Evolutionary conservation across 2,888 invertebrate species (phyloP).

Genomic region (Tanypteryx hageni): DNA sequence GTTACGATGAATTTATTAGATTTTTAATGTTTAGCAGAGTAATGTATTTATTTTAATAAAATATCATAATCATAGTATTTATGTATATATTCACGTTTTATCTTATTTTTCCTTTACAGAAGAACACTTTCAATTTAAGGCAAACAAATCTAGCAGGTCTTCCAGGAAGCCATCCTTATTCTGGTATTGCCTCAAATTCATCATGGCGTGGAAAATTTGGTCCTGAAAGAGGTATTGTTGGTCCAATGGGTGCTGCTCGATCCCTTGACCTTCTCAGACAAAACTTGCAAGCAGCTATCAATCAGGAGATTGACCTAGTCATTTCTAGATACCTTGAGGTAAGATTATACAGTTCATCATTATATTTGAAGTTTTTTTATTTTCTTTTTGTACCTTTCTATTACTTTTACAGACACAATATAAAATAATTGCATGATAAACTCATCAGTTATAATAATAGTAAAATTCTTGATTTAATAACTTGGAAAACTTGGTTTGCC

Average conservation of each 20-base stretch:
- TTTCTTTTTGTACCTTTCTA: neutral
- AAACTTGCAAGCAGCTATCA: conserved; percentile 86
- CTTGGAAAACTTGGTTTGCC: no score
- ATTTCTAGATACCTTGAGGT: conserved; percentile 88
- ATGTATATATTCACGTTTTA: conserved; percentile 60
- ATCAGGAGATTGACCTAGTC: conserved; percentile 86
- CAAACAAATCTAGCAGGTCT: conserved; percentile 85
- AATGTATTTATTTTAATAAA: neutral
- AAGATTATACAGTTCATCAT: conserved; percentile 68
- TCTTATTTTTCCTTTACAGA: conserved; percentile 71
- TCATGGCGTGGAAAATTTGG: conserved; percentile 74
- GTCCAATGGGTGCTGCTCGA: conserved; percentile 78
- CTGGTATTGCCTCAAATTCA: conserved; percentile 66
- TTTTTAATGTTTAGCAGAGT: neutral
- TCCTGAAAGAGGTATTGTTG: conserved; percentile 42
- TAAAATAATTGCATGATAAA: neutral
- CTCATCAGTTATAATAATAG: neutral
- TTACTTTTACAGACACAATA: neutral
- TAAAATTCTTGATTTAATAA: no score
- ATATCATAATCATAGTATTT: conserved; percentile 45
- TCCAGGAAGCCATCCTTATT: conserved; percentile 73
- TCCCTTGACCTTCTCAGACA: conserved; percentile 86
- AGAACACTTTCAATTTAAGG: conserved; percentile 82
- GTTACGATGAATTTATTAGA: neutral
- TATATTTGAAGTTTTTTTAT: neutral